Evolutionary conservation across 2,888 invertebrate genomes (phyloP).

Genomic region (Synergus itoensis): DNA sequence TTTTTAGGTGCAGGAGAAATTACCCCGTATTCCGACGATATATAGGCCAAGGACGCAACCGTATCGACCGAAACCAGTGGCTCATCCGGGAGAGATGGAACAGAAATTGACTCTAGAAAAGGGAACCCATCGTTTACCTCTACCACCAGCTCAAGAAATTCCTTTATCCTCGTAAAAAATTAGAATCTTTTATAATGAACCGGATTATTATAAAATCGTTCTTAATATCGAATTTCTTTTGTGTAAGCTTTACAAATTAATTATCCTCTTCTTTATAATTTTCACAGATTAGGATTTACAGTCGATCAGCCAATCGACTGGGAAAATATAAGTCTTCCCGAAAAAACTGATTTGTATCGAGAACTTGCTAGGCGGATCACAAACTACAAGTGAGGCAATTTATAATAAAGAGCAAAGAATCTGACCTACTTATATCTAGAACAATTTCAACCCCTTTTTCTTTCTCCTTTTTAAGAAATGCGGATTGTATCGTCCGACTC

Average conservation of each 20-base stretch:
- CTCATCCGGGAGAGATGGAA: conserved; percentile 61
- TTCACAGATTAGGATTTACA: conserved; percentile 80
- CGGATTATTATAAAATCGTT: no score
- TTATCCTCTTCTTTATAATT: neutral
- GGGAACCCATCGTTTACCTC: conserved; percentile 45
- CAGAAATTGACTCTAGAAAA: conserved; percentile 57
- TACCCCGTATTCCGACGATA: conserved; percentile 54
- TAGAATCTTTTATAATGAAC: conserved; percentile 79
- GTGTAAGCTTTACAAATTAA: neutral
- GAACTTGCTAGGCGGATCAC: conserved; percentile 84
- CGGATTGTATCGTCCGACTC: conserved; percentile 84
- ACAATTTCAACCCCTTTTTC: neutral
- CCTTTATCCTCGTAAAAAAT: conserved; percentile 74
- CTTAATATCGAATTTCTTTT: neutral
- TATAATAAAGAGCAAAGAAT: neutral
- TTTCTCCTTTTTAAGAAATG: conserved; percentile 79
- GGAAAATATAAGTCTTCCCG: conserved; percentile 82
- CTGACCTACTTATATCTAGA: neutral
- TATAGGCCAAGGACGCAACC: conserved; percentile 67
- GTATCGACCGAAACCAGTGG: conserved; percentile 56
- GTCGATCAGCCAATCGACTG: conserved; percentile 82
- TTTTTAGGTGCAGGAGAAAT: conserved; percentile 58
- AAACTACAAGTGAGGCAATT: conserved; percentile 81
- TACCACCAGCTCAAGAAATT: conserved; percentile 63
- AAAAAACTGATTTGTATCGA: conserved; percentile 84